Evolutionary conservation across 1,140 invertebrate species (phyloP).

Genomic region (Caerostris darwini): DNA sequence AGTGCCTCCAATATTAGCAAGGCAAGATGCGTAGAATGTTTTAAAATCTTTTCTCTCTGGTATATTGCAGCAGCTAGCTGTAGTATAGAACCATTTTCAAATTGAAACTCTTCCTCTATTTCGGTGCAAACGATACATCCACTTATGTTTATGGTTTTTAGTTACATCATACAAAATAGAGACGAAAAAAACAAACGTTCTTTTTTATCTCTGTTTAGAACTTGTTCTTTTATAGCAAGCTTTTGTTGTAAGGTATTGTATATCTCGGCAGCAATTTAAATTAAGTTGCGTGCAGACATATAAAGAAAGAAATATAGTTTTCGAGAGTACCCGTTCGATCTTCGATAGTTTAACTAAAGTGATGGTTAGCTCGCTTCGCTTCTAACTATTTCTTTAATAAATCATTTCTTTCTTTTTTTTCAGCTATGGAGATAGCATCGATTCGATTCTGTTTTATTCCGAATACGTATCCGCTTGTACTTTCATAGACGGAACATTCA

Average conservation of each 20-base stretch:
- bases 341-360: not conserved
- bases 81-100: constrained; percentile 18
- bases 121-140: constrained; percentile 5
- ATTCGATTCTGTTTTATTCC: too few relatives aligned
- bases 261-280: not conserved
- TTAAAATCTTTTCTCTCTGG: not conserved
- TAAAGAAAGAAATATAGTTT: not conserved
- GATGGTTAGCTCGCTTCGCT: not conserved
- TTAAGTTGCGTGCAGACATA: not conserved
- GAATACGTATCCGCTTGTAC: too few relatives aligned
- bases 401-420: not conserved
- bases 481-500: too few relatives aligned
- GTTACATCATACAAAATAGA: not conserved
- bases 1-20: constrained; percentile 6
- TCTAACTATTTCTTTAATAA: not conserved
- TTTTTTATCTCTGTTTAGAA: not conserved
- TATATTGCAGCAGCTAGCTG: not conserved
- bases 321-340: not conserved
- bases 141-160: not conserved
- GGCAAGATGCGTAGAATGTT: not conserved
- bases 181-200: not conserved
- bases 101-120: constrained; percentile 23
- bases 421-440: too few relatives aligned
- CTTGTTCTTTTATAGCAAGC: not conserved
- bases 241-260: constrained; percentile 5